These are phyloP conservation scores for Nothobranchius kuhntae DNA, from an alignment of 2,113 vertebrate genomes.

Conservation along the genomic window DNA sequence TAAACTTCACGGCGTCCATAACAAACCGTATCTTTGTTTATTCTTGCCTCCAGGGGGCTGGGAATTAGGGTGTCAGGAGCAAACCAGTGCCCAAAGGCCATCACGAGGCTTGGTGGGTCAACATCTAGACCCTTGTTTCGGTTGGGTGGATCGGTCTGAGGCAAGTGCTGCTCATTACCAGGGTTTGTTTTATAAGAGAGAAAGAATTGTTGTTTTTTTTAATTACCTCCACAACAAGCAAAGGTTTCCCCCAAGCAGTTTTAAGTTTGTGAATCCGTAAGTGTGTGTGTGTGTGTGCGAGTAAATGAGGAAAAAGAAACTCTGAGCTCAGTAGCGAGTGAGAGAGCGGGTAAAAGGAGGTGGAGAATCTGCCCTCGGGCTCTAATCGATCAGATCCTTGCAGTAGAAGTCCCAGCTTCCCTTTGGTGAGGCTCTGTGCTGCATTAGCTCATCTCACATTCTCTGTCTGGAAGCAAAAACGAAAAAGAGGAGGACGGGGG, in stretches of 20 bases:
- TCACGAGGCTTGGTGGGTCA: constrained; percentile 9
- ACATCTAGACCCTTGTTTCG: constrained; percentile 36
- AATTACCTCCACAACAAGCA: constrained; percentile 62
- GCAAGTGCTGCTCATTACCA: constrained; percentile 49
- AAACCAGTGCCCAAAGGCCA: constrained; percentile 22
- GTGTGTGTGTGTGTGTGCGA: constrained; percentile 30
- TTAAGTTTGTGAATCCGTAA: constrained; percentile 35
- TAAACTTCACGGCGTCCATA: constrained; percentile 1
- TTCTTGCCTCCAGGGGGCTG: not conserved
- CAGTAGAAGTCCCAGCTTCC: constrained; percentile 74
- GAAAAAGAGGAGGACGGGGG: constrained; percentile 3
- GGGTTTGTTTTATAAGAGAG: constrained; percentile 46
- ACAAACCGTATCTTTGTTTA: constrained; percentile 23
- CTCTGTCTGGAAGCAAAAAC: constrained; percentile 53
- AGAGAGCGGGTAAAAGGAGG: constrained; percentile 50
- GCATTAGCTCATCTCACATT: constrained; percentile 79
- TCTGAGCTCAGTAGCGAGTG: constrained; percentile 27
- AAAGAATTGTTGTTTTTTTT: constrained; percentile 57
- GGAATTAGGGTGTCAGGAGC: not conserved
- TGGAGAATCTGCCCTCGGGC: constrained; percentile 69
- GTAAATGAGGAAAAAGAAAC: constrained; percentile 43
- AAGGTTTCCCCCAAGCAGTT: constrained; percentile 57
- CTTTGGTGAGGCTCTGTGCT: constrained; percentile 68
- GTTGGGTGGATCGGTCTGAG: constrained; percentile 11
- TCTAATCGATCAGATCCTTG: constrained; percentile 75